Evolutionary conservation across 2,888 invertebrate genomes (phyloP).

Genomic region (Himalopsyche kuldschensis): DNA sequence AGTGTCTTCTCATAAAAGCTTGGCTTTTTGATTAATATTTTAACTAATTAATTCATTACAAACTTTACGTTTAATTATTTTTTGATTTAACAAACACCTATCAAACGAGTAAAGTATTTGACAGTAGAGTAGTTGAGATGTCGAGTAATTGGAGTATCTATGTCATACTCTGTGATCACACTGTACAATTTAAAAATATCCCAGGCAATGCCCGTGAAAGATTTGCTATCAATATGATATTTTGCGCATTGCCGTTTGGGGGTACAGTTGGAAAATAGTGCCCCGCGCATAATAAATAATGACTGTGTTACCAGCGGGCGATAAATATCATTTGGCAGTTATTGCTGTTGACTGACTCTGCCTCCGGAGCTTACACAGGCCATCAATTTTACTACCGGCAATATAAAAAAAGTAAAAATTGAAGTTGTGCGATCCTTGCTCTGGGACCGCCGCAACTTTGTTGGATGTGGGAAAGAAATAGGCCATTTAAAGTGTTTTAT

Average conservation of each 20-base stretch:
- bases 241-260: neutral
- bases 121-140: no score
- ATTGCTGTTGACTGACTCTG: neutral
- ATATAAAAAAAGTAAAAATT: neutral
- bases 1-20: no score
- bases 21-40: no score
- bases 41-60: no score
- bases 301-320: neutral
- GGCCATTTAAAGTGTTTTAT: no score
- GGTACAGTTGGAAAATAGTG: neutral
- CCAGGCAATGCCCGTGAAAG: neutral
- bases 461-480: neutral
- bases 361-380: neutral
- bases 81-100: no score
- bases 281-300: neutral
- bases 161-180: neutral
- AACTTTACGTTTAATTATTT: no score
- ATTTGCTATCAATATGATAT: neutral
- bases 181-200: neutral
- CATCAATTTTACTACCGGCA: neutral
- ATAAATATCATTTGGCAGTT: neutral
- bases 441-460: neutral
- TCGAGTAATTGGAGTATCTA: no score
- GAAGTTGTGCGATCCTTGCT: neutral
- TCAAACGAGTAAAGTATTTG: no score